Base-by-base conservation (phyloP, 2,797 vertebrate genomes). In the Urophycis tenuis region DNA sequence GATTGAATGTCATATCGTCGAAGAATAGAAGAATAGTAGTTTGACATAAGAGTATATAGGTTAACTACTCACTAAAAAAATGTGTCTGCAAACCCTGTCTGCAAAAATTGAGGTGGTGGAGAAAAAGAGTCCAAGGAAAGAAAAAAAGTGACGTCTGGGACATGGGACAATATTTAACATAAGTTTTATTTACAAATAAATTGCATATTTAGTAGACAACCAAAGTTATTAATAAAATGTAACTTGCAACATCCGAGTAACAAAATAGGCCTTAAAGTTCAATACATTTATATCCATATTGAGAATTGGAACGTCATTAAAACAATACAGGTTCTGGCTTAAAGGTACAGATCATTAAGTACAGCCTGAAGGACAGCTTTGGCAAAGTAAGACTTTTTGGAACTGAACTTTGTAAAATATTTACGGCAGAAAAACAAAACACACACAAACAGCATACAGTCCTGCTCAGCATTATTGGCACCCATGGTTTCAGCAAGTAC, bases 321-420 rank as follows among this genome's bases (percentile, higher is more conserved):
- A 74, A 80, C 32, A 36, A 60, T 60, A 60, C 53, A 75, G 5
- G 29, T 33, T 78, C 67, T 76, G 31, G 39, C 78, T 78, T 36
- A 74, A 75, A 45, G 45, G 25, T 69, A 77, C 3, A 80, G 32
- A 72, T 7, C 77, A 9, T 41, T 34, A 75, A 71, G 73, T 29
- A 67, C 30, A 39, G 74, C 72, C 14, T 53, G 64, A 22, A 22
- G 31, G 14, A 34, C 36, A 78, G 33, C 36, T 74, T 74, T 67
- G 60, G 25, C n/a, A 29, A 30, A 67, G 60, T 67, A 74, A 74
- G 71, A 81, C 10, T 69, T n/a, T 78, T 17, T 31, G 17, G 30
- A 67, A 67, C 9, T 67, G 60, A 67, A 67, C 25, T 29, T 67
- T 11, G 12, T 12, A 67, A 11, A 67, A 67, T 67, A 0, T 29